Evolutionary conservation across 2,888 invertebrate species (phyloP).

Genomic region (Scrobipalpa costella): DNA sequence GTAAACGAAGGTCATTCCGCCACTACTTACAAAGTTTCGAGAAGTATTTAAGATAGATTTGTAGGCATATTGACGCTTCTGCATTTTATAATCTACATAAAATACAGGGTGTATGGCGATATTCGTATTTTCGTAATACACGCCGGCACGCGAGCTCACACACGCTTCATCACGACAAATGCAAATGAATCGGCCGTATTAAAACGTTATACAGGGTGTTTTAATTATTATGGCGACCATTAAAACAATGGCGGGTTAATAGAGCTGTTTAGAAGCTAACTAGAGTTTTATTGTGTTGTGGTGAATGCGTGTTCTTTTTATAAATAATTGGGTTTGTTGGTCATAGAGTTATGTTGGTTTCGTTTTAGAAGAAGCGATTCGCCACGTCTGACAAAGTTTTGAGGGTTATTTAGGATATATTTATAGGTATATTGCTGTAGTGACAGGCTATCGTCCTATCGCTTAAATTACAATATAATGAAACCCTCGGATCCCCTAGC

Average conservation of each 20-base stretch:
- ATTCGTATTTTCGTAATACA: conserved; percentile 64
- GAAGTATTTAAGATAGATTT: no score
- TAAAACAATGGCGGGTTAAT: conserved; percentile 15
- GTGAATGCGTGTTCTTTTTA: background rate
- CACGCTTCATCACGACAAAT: conserved; percentile 72
- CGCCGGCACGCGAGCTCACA: conserved; percentile 73
- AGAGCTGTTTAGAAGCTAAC: conserved; percentile 6
- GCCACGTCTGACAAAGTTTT: no score
- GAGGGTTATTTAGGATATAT: no score
- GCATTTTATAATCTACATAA: conserved; percentile 22
- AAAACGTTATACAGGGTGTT: conserved; percentile 63
- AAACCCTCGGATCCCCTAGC: no score
- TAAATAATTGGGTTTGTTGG: background rate
- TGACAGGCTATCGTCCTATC: no score
- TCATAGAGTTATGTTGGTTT: background rate
- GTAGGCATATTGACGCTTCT: no score
- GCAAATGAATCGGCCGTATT: conserved; percentile 75
- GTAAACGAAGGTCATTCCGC: no score
- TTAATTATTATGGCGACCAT: conserved; percentile 14
- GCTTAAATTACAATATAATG: no score
- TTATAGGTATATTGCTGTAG: no score
- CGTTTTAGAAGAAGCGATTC: no score
- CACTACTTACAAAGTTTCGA: no score
- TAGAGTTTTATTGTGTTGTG: conserved; percentile 14
- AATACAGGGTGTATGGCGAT: conserved; percentile 51